phyloP scores from a whole-genome alignment of 2,113 vertebrate species.

The Hiodon alosoides region DNA sequence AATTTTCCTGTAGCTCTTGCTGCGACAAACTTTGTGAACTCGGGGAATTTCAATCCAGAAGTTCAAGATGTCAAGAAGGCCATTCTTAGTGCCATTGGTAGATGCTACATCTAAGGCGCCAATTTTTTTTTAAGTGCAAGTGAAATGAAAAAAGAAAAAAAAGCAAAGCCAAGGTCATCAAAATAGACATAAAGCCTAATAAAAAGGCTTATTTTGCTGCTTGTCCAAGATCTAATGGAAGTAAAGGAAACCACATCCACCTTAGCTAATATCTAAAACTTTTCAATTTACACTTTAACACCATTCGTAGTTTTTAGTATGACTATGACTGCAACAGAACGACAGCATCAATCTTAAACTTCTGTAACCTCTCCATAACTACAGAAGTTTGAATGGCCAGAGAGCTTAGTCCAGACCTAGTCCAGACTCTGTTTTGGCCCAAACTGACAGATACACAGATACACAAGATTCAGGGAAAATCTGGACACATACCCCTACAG shows the following conservation, averaged over 20 bases:
- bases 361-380: too few species aligned
- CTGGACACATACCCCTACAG: conserved; percentile 9
- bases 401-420: too few species aligned
- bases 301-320: background rate
- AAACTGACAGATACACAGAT: background rate
- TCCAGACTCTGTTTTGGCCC: background rate
- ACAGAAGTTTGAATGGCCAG: too few species aligned
- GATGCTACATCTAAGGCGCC: conserved; percentile 19
- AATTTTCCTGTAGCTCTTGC: conserved; percentile 58
- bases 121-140: background rate
- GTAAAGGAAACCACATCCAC: conserved; percentile 26
- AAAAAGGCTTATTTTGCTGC: conserved; percentile 41
- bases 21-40: conserved; percentile 54
- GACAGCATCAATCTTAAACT: background rate
- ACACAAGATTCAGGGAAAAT: background rate
- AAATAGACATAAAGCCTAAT: too few species aligned
- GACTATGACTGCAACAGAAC: background rate
- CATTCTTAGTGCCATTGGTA: conserved; percentile 23
- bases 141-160: background rate
- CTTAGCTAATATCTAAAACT: conserved; percentile 48
- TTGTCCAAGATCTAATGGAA: conserved; percentile 46
- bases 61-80: conserved; percentile 49
- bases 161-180: background rate
- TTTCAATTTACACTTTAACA: background rate
- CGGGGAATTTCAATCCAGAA: conserved; percentile 42